Evolutionary conservation across 2,888 invertebrate genomes (phyloP).

Genomic region (Amiota mariae): DNA sequence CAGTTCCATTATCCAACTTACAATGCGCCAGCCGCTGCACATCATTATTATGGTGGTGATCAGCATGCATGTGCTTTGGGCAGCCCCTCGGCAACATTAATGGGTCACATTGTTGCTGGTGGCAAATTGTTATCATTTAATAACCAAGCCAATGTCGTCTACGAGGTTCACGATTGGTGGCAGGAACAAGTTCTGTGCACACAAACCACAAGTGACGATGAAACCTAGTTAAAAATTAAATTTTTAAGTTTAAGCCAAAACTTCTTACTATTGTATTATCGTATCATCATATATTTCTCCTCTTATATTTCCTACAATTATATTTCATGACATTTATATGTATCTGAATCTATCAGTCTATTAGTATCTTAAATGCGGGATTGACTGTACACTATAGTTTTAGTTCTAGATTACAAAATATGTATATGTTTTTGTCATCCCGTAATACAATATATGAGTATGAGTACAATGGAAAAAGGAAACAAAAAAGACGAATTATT

Average conservation of each 20-base stretch:
- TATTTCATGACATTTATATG: background rate
- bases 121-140: constrained; percentile 67
- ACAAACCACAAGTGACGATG: constrained; percentile 78
- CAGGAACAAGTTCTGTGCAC: constrained; percentile 82
- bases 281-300: background rate
- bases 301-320: background rate
- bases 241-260: background rate
- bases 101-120: constrained; percentile 60
- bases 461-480: background rate
- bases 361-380: constrained; percentile 9
- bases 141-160: constrained; percentile 74
- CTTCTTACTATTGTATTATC: background rate
- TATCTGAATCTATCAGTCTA: background rate
- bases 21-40: constrained; percentile 34
- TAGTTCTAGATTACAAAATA: background rate
- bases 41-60: constrained; percentile 41
- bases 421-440: background rate
- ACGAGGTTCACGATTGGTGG: constrained; percentile 91
- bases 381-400: constrained; percentile 6
- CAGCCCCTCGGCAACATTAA: constrained; percentile 62
- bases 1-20: constrained; percentile 66
- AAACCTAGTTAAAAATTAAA: constrained; percentile 61
- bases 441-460: background rate
- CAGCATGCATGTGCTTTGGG: constrained; percentile 48
- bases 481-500: constrained; percentile 7